phyloP scores from a whole-genome alignment of 2,888 invertebrate species.

The Willowsia nigromaculata region DNA sequence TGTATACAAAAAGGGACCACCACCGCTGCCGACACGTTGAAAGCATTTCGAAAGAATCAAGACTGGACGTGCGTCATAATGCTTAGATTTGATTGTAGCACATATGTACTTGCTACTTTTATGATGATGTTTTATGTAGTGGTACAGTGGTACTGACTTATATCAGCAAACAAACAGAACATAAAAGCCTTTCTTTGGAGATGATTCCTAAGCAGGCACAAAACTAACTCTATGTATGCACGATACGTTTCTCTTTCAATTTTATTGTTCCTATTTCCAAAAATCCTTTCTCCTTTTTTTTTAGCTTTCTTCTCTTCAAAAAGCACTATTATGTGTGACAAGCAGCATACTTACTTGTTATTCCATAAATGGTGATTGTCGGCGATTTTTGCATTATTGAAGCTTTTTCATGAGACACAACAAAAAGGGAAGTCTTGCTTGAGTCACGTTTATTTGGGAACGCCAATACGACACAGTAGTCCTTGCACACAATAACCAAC shows the following conservation, averaged over 20 bases:
- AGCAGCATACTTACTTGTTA: background rate
- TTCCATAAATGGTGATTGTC: background rate
- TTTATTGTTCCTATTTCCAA: constrained; percentile 11
- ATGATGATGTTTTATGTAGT: constrained; percentile 11
- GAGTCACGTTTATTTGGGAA: constrained; percentile 54
- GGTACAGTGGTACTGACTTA: background rate
- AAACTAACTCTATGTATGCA: background rate
- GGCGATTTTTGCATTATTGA: constrained; percentile 53
- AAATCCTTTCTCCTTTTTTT: background rate
- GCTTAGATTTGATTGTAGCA: constrained; percentile 57
- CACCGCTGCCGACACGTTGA: constrained; percentile 8
- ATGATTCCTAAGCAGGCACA: background rate
- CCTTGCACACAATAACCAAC: background rate
- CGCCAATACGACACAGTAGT: constrained; percentile 39
- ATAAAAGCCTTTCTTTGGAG: constrained; percentile 4
- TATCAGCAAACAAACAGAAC: background rate
- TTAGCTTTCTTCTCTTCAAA: background rate
- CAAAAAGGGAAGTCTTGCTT: too few species aligned
- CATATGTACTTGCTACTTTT: constrained; percentile 15
- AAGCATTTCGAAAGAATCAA: constrained; percentile 40
- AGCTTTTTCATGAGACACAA: too few species aligned
- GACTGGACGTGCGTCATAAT: constrained; percentile 65
- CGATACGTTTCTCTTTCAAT: constrained; percentile 40
- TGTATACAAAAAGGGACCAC: constrained; percentile 23
- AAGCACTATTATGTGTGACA: background rate